A percentile compares a stretch with the other conserved stretches of the same genome.
Evolutionary conservation across 2,797 vertebrate genomes (phyloP).

Genomic region (Perdix hodgsoniae): DNA sequence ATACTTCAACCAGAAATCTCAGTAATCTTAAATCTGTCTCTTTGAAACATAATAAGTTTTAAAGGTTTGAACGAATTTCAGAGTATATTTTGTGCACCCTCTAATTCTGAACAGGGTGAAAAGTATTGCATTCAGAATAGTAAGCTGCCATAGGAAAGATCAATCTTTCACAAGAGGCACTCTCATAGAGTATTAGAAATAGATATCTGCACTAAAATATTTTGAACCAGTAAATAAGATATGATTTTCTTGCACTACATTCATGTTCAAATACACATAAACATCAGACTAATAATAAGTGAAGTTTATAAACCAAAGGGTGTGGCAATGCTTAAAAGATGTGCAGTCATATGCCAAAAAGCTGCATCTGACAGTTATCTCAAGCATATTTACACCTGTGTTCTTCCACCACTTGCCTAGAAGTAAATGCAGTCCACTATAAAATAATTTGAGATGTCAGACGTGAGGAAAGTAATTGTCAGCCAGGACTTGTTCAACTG

Average conservation of each 20-base stretch:
- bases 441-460: not conserved
- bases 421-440: not conserved
- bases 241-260: not conserved
- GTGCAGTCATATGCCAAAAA: not conserved
- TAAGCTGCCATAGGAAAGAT: not conserved
- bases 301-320: not conserved
- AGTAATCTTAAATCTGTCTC: constrained; percentile 77
- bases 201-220: constrained; percentile 4
- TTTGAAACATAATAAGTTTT: constrained; percentile 69
- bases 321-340: not conserved
- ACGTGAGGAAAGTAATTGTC: not conserved
- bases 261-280: not conserved
- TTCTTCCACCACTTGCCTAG: not conserved
- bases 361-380: not conserved
- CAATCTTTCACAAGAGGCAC: constrained; percentile 49
- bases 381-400: not conserved
- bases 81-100: constrained; percentile 51
- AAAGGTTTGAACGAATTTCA: constrained; percentile 75
- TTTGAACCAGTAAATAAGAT: not conserved
- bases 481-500: not conserved
- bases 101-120: constrained; percentile 59
- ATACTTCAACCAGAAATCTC: constrained; percentile 77
- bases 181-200: constrained; percentile 19
- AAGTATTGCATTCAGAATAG: constrained; percentile 50
- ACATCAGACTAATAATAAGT: not conserved